A percentile compares a stretch with the other conserved stretches of the same genome.
Conservation (phyloP, 2,797 vertebrate species). For the Urophycis tenuis region DNA sequence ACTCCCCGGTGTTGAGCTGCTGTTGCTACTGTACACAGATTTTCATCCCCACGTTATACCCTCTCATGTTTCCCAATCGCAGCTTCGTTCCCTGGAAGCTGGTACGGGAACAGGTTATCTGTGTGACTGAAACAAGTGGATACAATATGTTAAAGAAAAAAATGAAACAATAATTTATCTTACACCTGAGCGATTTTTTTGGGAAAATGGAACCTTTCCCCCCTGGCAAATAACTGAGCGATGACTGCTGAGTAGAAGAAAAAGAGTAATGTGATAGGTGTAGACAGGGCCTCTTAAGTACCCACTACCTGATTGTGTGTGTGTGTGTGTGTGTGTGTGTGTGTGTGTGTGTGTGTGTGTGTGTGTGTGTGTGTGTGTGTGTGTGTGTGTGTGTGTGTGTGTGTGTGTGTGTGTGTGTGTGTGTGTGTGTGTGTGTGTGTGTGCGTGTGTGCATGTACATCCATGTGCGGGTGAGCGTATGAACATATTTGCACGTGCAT, state of each 20-base stretch:
- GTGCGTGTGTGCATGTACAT: too few species aligned
- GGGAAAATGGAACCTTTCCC: constrained; percentile 13
- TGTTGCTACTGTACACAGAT: constrained; percentile 64
- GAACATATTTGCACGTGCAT: constrained; percentile 4
- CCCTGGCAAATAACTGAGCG: not conserved
- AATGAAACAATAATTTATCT: constrained; percentile 23
- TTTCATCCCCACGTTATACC: constrained; percentile 48
- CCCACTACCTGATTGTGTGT: constrained; percentile 36
- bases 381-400: too few species aligned
- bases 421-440: too few species aligned
- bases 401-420: too few species aligned
- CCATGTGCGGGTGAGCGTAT: too few species aligned
- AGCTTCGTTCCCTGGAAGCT: constrained; percentile 21
- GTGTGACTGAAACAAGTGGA: not conserved
- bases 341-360: not conserved
- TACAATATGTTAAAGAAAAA: not conserved
- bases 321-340: constrained; percentile 5
- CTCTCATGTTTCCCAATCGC: constrained; percentile 41
- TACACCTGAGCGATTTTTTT: constrained; percentile 35
- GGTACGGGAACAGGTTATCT: constrained; percentile 18
- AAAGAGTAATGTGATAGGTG: constrained; percentile 43
- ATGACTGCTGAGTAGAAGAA: constrained; percentile 10
- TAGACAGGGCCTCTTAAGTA: constrained; percentile 42
- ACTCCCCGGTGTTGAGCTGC: constrained; percentile 42
- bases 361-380: not conserved